Base-by-base conservation (phyloP, 2,113 vertebrate genomes). In the Okapia johnstoni region DNA sequence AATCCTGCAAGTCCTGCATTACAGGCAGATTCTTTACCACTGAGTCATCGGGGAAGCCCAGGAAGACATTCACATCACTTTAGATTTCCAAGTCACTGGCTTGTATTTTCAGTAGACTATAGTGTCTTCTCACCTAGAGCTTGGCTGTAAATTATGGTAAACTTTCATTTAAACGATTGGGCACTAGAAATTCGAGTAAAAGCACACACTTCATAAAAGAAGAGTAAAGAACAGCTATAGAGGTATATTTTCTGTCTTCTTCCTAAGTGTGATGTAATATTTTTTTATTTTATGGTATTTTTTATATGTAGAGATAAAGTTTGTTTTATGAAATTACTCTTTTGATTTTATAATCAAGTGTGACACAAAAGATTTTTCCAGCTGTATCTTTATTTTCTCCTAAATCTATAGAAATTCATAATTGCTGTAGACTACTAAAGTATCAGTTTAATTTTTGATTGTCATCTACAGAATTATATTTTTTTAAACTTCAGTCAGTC, bases 301-400 rank as follows among this genome's bases (percentile, higher is more conserved):
- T 85, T 96, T 94, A 58, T 89, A 46, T 93, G 33, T 76, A 90
- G 46, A 88, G n/a, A 60, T 61, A 81, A 91, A 81, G 73, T 73
- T 81, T 73, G 13, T 91, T 91, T 94, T 36, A n/a, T 87, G 15
- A 86, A 93, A 55, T 91, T 87, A 63, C 33, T 92, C 54, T 83
- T 54, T 70, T 81, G n/a, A 91, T 83, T 93, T 90, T 81, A 36
- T 93, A 81, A 60, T 61, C 21, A 73, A 61, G 28, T 83, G 8
- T 80, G 50, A 57, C 52, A 54, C 4, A 52, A 28, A 50, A 85
- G 58, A 61, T 86, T 95, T 93, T 85, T 80, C n/a, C 21, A 76
- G 36, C 40, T 43, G 6, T 76, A 76, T 76, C 40, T 76, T 43
- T 76, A 76, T 76, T 76, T 76, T 76, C 40, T 76, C 43, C 46